These are phyloP conservation scores for Linnaemya vulpina DNA, from an alignment of 2,888 invertebrate genomes.

Conservation along the genomic window DNA sequence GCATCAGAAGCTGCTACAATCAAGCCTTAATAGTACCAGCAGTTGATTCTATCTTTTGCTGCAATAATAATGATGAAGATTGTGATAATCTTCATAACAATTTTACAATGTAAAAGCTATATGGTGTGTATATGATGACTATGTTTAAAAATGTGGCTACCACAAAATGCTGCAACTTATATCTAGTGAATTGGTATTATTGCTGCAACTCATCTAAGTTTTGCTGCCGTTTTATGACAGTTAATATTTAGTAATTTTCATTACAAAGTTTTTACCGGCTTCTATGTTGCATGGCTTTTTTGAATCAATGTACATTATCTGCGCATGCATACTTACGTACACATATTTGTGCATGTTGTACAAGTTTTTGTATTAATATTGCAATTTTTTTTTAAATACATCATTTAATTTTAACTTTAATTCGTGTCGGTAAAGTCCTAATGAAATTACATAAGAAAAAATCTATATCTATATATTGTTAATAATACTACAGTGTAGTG, in stretches of 20 bases:
- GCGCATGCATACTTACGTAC: conserved; percentile 28
- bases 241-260: conserved; percentile 63
- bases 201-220: conserved; percentile 28
- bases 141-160: conserved; percentile 18
- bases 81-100: conserved; percentile 62
- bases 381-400: no score
- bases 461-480: no score
- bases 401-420: no score
- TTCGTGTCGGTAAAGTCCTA: no score
- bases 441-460: no score
- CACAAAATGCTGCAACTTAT: conserved; percentile 37
- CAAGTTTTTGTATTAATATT: no score
- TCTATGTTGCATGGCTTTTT: not conserved
- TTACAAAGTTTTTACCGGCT: conserved; percentile 45
- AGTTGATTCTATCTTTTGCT: conserved; percentile 49
- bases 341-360: no score
- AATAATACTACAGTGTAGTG: no score
- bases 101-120: conserved; percentile 56
- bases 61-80: conserved; percentile 42
- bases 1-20: conserved; percentile 42
- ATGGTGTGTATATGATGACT: conserved; percentile 8
- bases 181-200: conserved; percentile 19
- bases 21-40: conserved; percentile 19
- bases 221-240: conserved; percentile 66
- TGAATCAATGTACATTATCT: not conserved